These are phyloP conservation scores for Trachymyrmex septentrionalis DNA, from an alignment of 1,140 invertebrate species.

Conservation along the genomic window DNA sequence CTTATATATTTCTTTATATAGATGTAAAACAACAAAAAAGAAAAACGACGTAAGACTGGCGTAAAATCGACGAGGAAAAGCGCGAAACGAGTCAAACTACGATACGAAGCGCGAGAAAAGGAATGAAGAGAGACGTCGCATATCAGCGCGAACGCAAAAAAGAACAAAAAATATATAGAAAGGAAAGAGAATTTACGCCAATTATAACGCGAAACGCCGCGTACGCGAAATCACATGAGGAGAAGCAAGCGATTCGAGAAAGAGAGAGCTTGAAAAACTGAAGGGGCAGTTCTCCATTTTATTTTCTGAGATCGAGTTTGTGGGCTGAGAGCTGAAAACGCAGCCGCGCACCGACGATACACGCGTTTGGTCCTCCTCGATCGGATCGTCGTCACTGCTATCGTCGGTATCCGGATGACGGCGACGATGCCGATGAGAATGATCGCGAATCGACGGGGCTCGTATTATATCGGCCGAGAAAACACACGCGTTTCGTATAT, in stretches of 20 bases:
- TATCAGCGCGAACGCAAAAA: not conserved
- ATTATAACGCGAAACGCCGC: conserved; percentile 12
- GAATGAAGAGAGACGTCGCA: conserved; percentile 32
- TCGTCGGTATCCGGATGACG: not conserved
- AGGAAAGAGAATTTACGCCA: not conserved
- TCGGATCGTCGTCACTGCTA: not conserved
- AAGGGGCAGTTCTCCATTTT: conserved; percentile 1
- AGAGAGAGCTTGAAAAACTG: conserved; percentile 44
- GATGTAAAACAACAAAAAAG: conserved; percentile 46
- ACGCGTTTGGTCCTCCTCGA: not conserved
- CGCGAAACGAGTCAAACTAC: conserved; percentile 26
- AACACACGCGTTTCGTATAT: not conserved
- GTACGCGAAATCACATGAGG: conserved; percentile 27
- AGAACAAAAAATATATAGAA: not conserved
- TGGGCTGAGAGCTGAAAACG: conserved; percentile 80
- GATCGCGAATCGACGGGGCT: not conserved
- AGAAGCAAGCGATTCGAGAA: conserved; percentile 41
- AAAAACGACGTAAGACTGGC: conserved; percentile 44
- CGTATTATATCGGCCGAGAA: not conserved
- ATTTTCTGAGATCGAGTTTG: conserved; percentile 84
- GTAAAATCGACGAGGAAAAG: conserved; percentile 33
- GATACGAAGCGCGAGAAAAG: conserved; percentile 20
- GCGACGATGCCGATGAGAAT: conserved; percentile 17
- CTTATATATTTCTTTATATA: conserved; percentile 39
- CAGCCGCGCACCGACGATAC: conserved; percentile 70